Evolutionary conservation across 2,113 vertebrate species (phyloP).

Genomic region (Struthio camelus): DNA sequence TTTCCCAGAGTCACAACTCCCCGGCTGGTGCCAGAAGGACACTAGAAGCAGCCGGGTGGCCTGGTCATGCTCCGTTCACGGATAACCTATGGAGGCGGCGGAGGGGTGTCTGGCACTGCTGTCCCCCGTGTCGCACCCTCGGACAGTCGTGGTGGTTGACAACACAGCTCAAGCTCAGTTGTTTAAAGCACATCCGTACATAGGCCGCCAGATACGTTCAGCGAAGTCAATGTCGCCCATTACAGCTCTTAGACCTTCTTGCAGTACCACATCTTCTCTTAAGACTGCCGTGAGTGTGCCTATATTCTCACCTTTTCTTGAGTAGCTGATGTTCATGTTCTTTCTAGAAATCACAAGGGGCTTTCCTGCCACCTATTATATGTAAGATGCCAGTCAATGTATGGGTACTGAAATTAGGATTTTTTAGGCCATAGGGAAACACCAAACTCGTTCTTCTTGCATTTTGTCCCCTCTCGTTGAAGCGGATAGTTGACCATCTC

Average conservation of each 20-base stretch:
- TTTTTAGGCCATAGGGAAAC: neutral
- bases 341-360: neutral
- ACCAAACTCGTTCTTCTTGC: neutral
- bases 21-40: neutral
- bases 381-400: neutral
- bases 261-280: neutral
- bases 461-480: neutral
- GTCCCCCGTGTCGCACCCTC: neutral
- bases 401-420: neutral
- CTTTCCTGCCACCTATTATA: neutral
- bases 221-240: neutral
- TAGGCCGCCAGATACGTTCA: neutral
- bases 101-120: neutral
- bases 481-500: neutral
- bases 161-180: neutral
- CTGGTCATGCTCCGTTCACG: accelerated
- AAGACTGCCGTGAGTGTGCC: neutral
- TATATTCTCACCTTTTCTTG: neutral
- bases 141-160: neutral
- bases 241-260: neutral
- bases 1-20: neutral
- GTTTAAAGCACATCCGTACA: neutral
- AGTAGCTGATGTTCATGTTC: neutral
- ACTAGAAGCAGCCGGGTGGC: too few species aligned
- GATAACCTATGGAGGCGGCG: neutral